Conservation (phyloP, 2,888 invertebrate species). For the Dendrolimus pini region DNA sequence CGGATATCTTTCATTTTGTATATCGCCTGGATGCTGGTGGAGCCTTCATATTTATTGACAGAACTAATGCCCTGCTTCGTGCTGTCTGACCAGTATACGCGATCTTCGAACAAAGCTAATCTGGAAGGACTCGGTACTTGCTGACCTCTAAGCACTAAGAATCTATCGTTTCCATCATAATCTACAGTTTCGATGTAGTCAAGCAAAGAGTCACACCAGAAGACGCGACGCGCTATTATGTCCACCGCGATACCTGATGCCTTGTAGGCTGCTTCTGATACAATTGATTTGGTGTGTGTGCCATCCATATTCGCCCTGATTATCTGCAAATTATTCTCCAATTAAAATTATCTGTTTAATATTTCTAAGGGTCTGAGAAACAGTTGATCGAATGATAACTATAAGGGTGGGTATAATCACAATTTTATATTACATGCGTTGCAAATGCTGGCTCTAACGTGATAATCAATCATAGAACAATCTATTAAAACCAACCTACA, state of each 20-base stretch:
- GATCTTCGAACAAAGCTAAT: slow-evolving; percentile 89
- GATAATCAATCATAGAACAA: too few relatives aligned
- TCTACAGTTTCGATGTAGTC: slow-evolving; percentile 98
- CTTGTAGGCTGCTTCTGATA: slow-evolving; percentile 94
- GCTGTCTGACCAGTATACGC: slow-evolving; percentile 94
- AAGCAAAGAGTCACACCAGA: slow-evolving; percentile 96
- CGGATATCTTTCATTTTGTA: slow-evolving; percentile 88
- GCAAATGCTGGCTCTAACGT: too few relatives aligned
- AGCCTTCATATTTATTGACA: slow-evolving; percentile 89
- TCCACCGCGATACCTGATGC: slow-evolving; percentile 95
- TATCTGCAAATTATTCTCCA: slow-evolving; percentile 46
- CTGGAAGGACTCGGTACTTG: slow-evolving; percentile 92
- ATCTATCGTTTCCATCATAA: slow-evolving; percentile 90
- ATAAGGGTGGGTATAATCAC: too few relatives aligned
- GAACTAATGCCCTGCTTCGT: slow-evolving; percentile 93
- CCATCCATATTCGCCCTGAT: slow-evolving; percentile 97
- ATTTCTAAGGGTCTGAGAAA: too few relatives aligned
- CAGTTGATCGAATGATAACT: too few relatives aligned
- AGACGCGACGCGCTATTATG: slow-evolving; percentile 91
- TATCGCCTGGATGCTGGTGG: slow-evolving; percentile 85
- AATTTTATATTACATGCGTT: too few relatives aligned
- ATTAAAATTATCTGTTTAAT: too few relatives aligned
- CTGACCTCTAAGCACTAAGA: slow-evolving; percentile 87
- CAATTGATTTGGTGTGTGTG: slow-evolving; percentile 86
- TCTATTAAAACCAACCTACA: too few relatives aligned